Evolutionary conservation across 2,113 vertebrate species (phyloP), one percentile per base, ranked within the genome.

Genomic region (Parus major): DNA sequence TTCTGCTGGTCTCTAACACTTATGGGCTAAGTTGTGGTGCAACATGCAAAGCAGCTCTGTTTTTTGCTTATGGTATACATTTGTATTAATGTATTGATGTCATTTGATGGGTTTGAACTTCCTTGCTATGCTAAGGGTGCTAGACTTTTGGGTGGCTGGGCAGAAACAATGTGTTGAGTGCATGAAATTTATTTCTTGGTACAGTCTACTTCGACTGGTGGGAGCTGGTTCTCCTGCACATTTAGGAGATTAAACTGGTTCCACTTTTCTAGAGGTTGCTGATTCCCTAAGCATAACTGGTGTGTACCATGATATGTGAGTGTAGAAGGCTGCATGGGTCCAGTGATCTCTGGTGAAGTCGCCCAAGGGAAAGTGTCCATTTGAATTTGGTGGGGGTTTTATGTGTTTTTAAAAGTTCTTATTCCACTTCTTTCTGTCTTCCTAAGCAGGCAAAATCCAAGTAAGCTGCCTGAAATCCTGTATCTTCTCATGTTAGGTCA

Each of bases 261-360:
- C 33, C 2, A 5, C 19, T 53, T 71, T 41, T 49, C 29, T 29
- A 25, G 57, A 66, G 35, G 28, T 12, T 71, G 23, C 16, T 47
- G 35, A 9, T 64, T 88, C 50, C 52, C 22, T 4, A 12, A 72
- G 80, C 2, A 15, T 44, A 31, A 27, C 28, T 41, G 35, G 49
- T 57, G 61, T 5, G 9, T 68, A 12, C 39, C 9, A 1, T 20
- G 25, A 8, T 29, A 9, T 0, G 1, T 28, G 33, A 19, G 9
- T 56, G 5, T 7, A 46, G 59, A n/a, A 4, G 6, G 35, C 42
- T 56, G 27, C 3, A 1, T 9, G 31, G 14, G 19, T 52, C 1
- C 3, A 16, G 28, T 7, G 24, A 19, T 35, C 52, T 33, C 24
- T 76, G 24, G 10, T 20, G 39, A 61, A 33, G 11, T 33, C 20